Percentiles rank a stretch among this genome's conserved stretches.
Evolutionary conservation across 2,888 invertebrate species (phyloP).

Genomic region (Apodemia zela): DNA sequence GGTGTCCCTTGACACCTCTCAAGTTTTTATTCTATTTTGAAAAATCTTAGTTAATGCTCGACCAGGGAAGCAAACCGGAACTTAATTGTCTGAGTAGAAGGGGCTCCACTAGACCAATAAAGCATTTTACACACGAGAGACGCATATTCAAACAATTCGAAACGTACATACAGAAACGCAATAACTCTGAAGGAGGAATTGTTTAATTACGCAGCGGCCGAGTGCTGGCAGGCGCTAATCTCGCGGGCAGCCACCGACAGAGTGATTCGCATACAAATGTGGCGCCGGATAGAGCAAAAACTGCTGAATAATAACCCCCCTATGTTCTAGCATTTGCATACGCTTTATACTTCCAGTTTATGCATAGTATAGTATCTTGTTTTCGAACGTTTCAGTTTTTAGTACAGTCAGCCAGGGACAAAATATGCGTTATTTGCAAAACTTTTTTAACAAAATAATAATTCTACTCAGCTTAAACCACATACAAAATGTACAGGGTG

Average conservation of each 20-base stretch:
- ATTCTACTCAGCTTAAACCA: no score
- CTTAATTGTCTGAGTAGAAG: no score
- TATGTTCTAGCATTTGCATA: slow-evolving; percentile 47
- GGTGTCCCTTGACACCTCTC: no score
- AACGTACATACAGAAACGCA: slow-evolving; percentile 30
- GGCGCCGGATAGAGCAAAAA: slow-evolving; percentile 61
- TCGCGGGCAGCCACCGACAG: slow-evolving; percentile 59
- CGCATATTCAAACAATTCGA: slow-evolving; percentile 11
- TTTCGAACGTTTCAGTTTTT: slow-evolving; percentile 11
- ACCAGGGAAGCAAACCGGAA: no score
- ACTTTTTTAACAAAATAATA: no score
- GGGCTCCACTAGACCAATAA: background rate
- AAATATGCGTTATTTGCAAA: background rate
- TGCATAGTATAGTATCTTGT: slow-evolving; percentile 13
- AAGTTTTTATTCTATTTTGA: no score
- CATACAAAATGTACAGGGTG: no score
- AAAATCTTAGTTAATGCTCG: no score
- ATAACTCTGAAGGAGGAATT: slow-evolving; percentile 57
- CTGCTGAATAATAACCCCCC: slow-evolving; percentile 69
- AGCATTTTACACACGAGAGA: background rate
- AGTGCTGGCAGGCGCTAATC: slow-evolving; percentile 58
- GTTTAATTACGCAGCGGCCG: slow-evolving; percentile 61
- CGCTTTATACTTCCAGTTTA: slow-evolving; percentile 47
- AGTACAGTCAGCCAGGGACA: background rate
- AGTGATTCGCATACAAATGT: slow-evolving; percentile 75